phyloP scores from a whole-genome alignment of 2,888 invertebrate species.

The Drosophila yooni region DNA sequence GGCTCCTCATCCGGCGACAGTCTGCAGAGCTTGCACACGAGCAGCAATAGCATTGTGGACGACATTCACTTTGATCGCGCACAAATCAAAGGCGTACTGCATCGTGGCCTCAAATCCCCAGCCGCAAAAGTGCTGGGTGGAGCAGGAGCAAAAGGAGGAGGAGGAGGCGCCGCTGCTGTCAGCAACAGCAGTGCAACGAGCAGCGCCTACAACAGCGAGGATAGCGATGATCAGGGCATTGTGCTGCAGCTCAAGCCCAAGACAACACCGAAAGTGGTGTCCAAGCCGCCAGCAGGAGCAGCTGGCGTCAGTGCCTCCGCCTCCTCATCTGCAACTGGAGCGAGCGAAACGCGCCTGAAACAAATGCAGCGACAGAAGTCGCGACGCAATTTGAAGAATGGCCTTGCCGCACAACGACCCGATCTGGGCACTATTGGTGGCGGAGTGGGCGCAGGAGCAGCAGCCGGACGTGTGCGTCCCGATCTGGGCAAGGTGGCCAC shows the following conservation, averaged over 20 bases:
- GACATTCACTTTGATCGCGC: conserved; percentile 86
- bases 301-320: conserved; percentile 64
- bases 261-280: neutral
- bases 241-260: conserved; percentile 55
- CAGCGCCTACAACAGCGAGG: conserved; percentile 71
- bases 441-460: conserved; percentile 77
- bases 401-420: conserved; percentile 86
- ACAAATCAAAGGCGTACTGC: conserved; percentile 82
- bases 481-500: conserved; percentile 79
- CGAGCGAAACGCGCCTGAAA: conserved; percentile 83
- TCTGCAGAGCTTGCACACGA: conserved; percentile 87
- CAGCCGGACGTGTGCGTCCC: conserved; percentile 64
- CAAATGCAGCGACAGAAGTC: conserved; percentile 87
- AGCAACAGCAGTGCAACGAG: conserved; percentile 45
- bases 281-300: neutral
- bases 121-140: conserved; percentile 16
- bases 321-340: conserved; percentile 73
- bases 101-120: conserved; percentile 77
- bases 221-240: conserved; percentile 69
- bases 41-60: conserved; percentile 83
- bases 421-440: conserved; percentile 87
- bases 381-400: conserved; percentile 85
- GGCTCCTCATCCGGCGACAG: conserved; percentile 86
- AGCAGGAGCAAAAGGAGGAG: conserved; percentile 16
- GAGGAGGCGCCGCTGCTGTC: neutral